phyloP scores from a whole-genome alignment of 2,797 vertebrate genomes.

The Bradypus variegatus region DNA sequence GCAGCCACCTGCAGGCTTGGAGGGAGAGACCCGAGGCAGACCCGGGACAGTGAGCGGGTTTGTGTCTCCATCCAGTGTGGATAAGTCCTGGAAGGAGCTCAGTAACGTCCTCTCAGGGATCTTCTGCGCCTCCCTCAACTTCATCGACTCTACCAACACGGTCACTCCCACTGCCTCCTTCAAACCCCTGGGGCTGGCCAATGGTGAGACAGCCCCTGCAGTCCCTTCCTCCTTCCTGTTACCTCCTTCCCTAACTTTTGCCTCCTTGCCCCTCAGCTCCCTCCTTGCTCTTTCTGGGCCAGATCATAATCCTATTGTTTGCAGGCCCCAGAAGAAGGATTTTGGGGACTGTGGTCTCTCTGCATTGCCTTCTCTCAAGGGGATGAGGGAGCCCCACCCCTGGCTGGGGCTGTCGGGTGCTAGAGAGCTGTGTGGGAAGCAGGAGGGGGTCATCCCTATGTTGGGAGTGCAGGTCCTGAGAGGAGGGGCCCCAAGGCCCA shows the following conservation, averaged over 20 bases:
- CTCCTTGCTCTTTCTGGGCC: neutral
- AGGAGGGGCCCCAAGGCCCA: neutral
- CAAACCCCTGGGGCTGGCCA: constrained; percentile 91
- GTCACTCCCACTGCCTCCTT: constrained; percentile 94
- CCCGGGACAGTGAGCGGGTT: neutral
- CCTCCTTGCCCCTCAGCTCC: neutral
- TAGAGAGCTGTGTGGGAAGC: neutral
- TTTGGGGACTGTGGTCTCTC: neutral
- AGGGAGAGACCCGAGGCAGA: neutral
- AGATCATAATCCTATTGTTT: neutral
- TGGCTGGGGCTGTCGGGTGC: neutral
- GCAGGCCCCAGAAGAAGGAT: neutral
- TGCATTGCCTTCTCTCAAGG: neutral
- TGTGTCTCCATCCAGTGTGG: constrained; percentile 78
- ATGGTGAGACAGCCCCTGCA: constrained; percentile 74
- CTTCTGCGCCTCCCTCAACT: constrained; percentile 98
- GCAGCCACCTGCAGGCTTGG: neutral
- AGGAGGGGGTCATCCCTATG: neutral
- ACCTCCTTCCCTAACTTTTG: neutral
- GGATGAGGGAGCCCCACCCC: neutral
- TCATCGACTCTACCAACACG: constrained; percentile 97
- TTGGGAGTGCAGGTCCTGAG: neutral
- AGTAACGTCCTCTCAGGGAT: constrained; percentile 95
- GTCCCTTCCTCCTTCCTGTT: neutral
- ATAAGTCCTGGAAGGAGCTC: constrained; percentile 92